Evolutionary conservation across 2,888 invertebrate species (phyloP), one percentile per base, ranked within the genome.

Genomic region (Cephus pygmeus): DNA sequence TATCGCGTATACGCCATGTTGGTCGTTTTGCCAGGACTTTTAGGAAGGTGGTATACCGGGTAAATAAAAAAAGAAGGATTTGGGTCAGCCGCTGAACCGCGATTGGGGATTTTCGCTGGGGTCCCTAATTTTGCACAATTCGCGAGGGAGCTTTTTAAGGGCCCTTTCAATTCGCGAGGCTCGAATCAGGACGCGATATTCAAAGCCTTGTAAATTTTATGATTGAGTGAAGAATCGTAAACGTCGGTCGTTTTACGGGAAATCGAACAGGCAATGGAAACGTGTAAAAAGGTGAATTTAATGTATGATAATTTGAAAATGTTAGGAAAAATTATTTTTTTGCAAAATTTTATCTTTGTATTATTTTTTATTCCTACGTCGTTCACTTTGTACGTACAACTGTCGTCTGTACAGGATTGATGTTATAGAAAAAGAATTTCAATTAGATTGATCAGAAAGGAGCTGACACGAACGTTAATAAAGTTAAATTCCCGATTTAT

Each of bases 401-500:
- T 35, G 3, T 36, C 4, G 36, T 15, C 4, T 4, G 36, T 36
- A 36, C 12, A 1, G 1, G 1, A 36, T 1, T 0, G 36, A 36
- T 1, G 36, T 36, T 4, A 36, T 15, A 15, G 36, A 36, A 36
- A 15, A 36, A 12, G 12, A 36, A 36, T 15, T 36, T 36, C 40
- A 15, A 40, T 15, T 40, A 4, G 15, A 40, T 40, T 12, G 36
- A 36, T 36, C 12, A 12, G 15, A 40, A 40, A 4, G 78, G 80
- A 82, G 34, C 79, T 77, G 69, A 78, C 69, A 76, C n/a, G 81
- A 81, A 81, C 73, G 68, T 80, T 83, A 81, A 85, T 79, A 82
- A 83, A 82, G 80, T 81, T 79, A 78, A 80, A 84, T 76, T 79
- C 69, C 78, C 75, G 80, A 85, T 82, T 84, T 80, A 79, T 79